Percentiles rank a stretch among this genome's conserved stretches.
These are phyloP conservation scores for Thalpophila matura DNA, from an alignment of 2,888 invertebrate genomes.

Conservation along the genomic window DNA sequence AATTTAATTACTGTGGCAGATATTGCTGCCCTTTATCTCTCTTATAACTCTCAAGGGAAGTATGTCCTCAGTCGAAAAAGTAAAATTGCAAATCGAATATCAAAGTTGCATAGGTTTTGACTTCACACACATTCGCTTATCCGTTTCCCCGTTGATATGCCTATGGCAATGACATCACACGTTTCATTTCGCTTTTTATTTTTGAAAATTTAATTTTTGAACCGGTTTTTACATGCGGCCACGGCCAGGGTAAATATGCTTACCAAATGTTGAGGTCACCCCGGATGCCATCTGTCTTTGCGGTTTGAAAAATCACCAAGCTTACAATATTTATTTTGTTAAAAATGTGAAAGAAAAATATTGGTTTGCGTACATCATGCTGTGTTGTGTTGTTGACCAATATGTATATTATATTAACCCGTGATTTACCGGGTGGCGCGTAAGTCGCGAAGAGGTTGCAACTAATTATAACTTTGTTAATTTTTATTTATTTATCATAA, in stretches of 20 bases:
- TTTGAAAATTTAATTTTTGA: conserved; percentile 45
- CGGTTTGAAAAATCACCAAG: conserved; percentile 39
- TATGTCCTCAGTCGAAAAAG: conserved; percentile 5
- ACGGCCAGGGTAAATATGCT: conserved; percentile 42
- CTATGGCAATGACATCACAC: conserved; percentile 39
- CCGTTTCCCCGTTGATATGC: conserved; percentile 26
- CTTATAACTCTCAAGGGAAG: conserved; percentile 3
- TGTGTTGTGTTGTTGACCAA: neutral
- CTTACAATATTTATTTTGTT: conserved; percentile 20
- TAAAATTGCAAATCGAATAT: conserved; percentile 38
- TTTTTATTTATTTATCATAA: no score
- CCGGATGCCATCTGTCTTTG: conserved; percentile 49
- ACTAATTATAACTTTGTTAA: no score
- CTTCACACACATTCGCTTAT: conserved; percentile 30
- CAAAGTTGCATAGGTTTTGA: conserved; percentile 38
- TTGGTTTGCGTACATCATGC: neutral
- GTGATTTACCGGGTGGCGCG: no score
- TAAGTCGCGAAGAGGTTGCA: no score
- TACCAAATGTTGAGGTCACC: conserved; percentile 37
- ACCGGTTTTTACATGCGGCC: conserved; percentile 36
- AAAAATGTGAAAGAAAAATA: neutral
- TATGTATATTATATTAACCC: no score
- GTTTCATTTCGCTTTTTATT: conserved; percentile 41
- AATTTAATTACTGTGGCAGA: no score
- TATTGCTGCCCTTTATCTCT: neutral